Evolutionary conservation across 30 jellyfish, hydroid and myxozoan genomes (phyloP).

Genomic region (Hydractinia echinata): DNA sequence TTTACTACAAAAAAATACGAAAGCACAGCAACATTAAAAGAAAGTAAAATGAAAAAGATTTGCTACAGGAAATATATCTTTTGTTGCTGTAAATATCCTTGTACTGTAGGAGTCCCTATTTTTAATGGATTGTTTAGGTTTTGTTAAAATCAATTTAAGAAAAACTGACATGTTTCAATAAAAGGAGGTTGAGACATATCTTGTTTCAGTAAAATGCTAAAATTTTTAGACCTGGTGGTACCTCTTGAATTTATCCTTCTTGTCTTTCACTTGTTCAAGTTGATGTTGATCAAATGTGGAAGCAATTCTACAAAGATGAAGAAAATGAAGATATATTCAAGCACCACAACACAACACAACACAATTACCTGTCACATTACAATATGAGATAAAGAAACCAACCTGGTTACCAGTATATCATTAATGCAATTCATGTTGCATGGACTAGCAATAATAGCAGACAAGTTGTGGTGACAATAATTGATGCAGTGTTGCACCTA

Average conservation of each 20-base stretch:
- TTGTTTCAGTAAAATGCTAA: too few species aligned
- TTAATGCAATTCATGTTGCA: slow-evolving; percentile 85
- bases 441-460: slow-evolving; percentile 71
- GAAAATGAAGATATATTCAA: not conserved
- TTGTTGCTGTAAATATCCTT: too few species aligned
- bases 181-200: too few species aligned
- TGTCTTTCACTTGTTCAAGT: slow-evolving; percentile 65
- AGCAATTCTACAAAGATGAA: slow-evolving; percentile 54
- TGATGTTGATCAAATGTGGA: slow-evolving; percentile 49
- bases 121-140: too few species aligned
- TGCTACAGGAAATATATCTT: not conserved
- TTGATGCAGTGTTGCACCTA: slow-evolving; percentile 74
- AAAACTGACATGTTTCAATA: too few species aligned
- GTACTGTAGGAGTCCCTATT: too few species aligned
- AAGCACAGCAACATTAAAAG: not conserved
- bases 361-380: not conserved
- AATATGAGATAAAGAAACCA: not conserved
- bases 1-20: slow-evolving; percentile 39
- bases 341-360: not conserved
- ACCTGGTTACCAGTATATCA: slow-evolving; percentile 83
- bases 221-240: not conserved
- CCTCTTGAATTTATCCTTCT: slow-evolving; percentile 85
- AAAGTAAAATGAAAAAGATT: not conserved
- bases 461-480: slow-evolving; percentile 60
- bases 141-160: too few species aligned